Base-by-base conservation (phyloP, 2,888 invertebrate species). In the Phyto melanocephala region DNA sequence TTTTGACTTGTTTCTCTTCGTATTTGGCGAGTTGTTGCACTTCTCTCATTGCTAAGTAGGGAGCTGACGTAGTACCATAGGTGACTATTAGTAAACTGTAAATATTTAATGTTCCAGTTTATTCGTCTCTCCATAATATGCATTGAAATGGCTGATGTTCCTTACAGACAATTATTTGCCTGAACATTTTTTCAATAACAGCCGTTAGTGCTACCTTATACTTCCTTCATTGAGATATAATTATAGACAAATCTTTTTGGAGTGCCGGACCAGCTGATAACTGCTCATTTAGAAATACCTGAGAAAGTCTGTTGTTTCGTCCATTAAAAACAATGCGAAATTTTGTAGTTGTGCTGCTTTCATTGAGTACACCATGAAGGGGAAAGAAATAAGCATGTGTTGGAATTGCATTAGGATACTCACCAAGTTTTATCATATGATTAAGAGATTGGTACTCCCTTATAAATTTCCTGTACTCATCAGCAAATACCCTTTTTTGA, bases 161-260 rank as follows among this genome's bases (percentile, higher is more conserved):
- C 40, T 42, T 15, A 42, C 33, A 37, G 0, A 80, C 65, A 15
- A 50, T 35, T 10, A 76, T 71, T 45, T 78, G 80, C 5, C 77
- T 58, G 37, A 80, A 72, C 67, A 72, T 77, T 63, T 82, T 79
- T 17, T 75, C 71, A 22, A 82, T 2, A 35, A 75, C 82, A 24
- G 80, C 71, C 5, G 37, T 67, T 22, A 80, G 76, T 0, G 33
- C 76, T 28, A 65, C 20, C 62, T 63, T 13, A 63, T 72, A 24
- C 67, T 58, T 72, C 54, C 78, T 24, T 65, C 71, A 79, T 24
- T 65, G 58, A 0, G 58, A 63, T 13, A 71, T 58, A 24, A 72
- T 28, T 11, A 11, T 10, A 2, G 71, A 50, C 22, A 72, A 60
- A 67, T 74, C 67, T 42, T 79, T 79, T 65, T 67, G 79, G 8